Evolutionary conservation across 2,797 vertebrate genomes (phyloP), one percentile per base, ranked within the genome.

Genomic region (Caiman crocodilus): DNA sequence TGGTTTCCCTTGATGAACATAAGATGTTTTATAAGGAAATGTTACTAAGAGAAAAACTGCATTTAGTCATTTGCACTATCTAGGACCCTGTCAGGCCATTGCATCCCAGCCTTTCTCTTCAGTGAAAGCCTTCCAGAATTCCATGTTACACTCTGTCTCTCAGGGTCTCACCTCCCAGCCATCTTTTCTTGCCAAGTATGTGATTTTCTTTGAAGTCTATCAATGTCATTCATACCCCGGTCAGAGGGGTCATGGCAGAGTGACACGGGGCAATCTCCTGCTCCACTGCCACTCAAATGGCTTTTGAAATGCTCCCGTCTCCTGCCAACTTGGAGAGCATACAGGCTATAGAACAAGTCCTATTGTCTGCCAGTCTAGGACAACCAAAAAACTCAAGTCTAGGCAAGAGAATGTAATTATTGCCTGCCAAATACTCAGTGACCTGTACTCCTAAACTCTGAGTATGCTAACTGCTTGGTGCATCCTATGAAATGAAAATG

Each of bases 11-110:
- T 85, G 79, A 96, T 97, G 94, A 97, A 96, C 95, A 94, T 76
- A 96, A 97, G 84, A 90, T 90, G 83, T 83, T 96, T 94, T 95
- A 89, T 96, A 96, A 96, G 88, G 92, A 97, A 97, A 97, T 83
- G 82, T 95, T 96, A 14, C 81, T 74, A 76, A 91, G 20, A 95
- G 95, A 96, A 95, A 95, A 78, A 85, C 23, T 82, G 50, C 82
- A 94, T 96, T 94, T 90, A 71, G 87, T 92, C 85, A 93, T 61
- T 71, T 89, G 42, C 83, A 75, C 21, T 96, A 67, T 90, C 91
- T 94, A 71, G 93, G 88, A 90, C 78, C 67, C 67, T 64, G 80
- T 82, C 83, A 85, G 25, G 58, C 55, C 42, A 90, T 82, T 83
- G 57, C 92, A 61, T 84, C 78, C 64, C 79, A 85, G 1, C 76